phyloP scores from a whole-genome alignment of 2,113 vertebrate species.

The Pluvialis apricaria region DNA sequence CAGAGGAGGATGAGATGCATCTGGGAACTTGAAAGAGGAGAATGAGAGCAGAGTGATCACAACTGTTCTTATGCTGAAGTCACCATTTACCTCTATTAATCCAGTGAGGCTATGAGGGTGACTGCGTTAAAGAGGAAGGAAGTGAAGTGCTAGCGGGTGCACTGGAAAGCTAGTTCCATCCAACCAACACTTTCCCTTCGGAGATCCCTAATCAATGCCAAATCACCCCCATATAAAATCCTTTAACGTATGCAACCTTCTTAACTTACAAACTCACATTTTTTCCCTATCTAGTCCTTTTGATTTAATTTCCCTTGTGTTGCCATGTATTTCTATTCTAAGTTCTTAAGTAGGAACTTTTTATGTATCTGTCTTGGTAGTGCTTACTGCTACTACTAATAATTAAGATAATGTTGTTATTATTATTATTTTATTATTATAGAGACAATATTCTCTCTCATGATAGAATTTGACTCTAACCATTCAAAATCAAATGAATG shows the following conservation, averaged over 20 bases:
- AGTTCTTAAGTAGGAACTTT: not conserved
- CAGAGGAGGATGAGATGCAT: not conserved
- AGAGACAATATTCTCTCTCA: not conserved
- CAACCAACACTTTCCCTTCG: not conserved
- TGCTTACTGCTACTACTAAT: not conserved
- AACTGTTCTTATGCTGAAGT: not conserved
- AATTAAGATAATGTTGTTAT: not conserved
- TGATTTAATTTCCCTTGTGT: not conserved
- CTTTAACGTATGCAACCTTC: not conserved
- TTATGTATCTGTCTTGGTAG: not conserved
- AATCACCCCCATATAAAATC: not conserved
- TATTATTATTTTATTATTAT: not conserved
- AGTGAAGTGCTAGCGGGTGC: accelerated
- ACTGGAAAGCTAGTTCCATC: not conserved
- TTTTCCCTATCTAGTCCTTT: not conserved
- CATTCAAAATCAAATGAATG: not conserved
- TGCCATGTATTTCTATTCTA: not conserved
- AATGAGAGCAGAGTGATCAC: not conserved
- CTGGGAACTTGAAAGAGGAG: not conserved
- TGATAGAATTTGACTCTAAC: not conserved
- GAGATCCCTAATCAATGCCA: not conserved
- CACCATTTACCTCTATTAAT: not conserved
- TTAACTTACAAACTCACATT: not conserved
- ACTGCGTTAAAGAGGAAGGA: not conserved
- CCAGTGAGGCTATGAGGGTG: not conserved